Evolutionary conservation across 1,140 invertebrate genomes (phyloP).

Genomic region (Wasmannia auropunctata): DNA sequence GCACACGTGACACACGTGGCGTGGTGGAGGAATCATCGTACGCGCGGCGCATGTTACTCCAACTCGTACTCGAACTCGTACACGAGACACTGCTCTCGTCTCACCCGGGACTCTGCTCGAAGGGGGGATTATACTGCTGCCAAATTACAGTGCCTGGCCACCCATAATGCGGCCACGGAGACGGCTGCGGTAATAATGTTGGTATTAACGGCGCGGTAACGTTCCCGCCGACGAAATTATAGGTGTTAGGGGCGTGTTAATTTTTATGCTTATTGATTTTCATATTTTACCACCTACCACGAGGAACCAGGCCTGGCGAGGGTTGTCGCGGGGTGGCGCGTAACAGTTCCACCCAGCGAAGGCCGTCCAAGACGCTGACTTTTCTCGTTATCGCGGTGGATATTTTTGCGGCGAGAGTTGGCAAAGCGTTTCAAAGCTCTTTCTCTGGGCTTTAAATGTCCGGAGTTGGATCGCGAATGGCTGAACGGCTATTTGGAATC

Average conservation of each 20-base stretch:
- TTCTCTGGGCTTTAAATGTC: neutral
- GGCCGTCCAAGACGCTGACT: neutral
- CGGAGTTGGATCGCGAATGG: neutral
- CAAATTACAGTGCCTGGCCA: constrained; percentile 81
- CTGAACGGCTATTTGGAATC: constrained; percentile 3
- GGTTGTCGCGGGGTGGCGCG: neutral
- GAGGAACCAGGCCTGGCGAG: neutral
- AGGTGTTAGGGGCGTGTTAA: constrained; percentile 81
- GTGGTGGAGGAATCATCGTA: constrained; percentile 27
- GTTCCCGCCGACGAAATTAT: constrained; percentile 77
- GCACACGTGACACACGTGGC: constrained; percentile 65
- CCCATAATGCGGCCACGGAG: constrained; percentile 75
- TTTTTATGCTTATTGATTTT: constrained; percentile 85
- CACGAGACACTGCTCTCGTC: constrained; percentile 61
- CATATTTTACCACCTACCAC: constrained; percentile 82
- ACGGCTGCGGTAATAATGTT: constrained; percentile 78
- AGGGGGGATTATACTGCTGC: constrained; percentile 79
- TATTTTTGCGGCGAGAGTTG: constrained; percentile 30
- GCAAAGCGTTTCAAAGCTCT: neutral
- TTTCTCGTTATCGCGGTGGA: constrained; percentile 32
- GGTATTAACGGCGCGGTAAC: constrained; percentile 79
- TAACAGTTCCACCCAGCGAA: neutral
- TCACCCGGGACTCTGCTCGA: constrained; percentile 19
- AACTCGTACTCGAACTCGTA: constrained; percentile 53
- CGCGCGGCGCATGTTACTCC: constrained; percentile 53